A percentile compares a stretch with the other conserved stretches of the same genome.
Evolutionary conservation across 2,888 invertebrate genomes (phyloP).

Genomic region (Abrostola tripartita): DNA sequence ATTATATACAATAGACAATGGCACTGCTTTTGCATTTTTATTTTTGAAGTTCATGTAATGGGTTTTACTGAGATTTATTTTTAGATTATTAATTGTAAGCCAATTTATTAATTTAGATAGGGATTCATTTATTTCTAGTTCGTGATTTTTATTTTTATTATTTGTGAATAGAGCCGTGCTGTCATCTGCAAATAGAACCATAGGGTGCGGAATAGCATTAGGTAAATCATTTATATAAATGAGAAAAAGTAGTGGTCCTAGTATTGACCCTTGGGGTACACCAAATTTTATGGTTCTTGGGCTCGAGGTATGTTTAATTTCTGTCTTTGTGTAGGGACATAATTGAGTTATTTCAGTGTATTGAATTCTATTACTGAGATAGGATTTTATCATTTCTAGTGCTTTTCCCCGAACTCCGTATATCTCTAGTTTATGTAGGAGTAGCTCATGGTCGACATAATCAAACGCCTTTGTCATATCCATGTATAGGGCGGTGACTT

Average conservation of each 20-base stretch:
- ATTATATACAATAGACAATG: too few species aligned
- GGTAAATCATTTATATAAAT: conserved; percentile 16
- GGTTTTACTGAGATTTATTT: too few species aligned
- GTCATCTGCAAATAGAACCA: conserved; percentile 7
- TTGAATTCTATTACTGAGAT: neutral
- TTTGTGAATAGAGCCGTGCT: too few species aligned
- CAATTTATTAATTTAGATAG: too few species aligned
- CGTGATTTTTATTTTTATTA: too few species aligned
- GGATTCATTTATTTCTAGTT: too few species aligned
- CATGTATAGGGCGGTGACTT: neutral
- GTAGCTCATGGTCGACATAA: neutral
- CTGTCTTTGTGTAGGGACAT: neutral
- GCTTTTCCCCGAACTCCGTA: neutral
- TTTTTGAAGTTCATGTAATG: too few species aligned
- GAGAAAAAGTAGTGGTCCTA: conserved; percentile 9
- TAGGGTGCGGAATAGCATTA: neutral
- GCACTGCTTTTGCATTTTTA: too few species aligned
- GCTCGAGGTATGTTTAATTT: neutral
- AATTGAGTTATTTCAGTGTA: neutral
- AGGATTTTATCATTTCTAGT: neutral
- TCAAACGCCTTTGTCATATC: conserved; percentile 4
- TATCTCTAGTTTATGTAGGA: neutral
- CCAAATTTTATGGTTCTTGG: neutral
- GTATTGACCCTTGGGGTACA: conserved; percentile 5
- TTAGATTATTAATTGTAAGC: too few species aligned